Evolutionary conservation across 2,797 vertebrate genomes (phyloP), one percentile per base, ranked within the genome.

Genomic region (Setipinna tenuifilis): DNA sequence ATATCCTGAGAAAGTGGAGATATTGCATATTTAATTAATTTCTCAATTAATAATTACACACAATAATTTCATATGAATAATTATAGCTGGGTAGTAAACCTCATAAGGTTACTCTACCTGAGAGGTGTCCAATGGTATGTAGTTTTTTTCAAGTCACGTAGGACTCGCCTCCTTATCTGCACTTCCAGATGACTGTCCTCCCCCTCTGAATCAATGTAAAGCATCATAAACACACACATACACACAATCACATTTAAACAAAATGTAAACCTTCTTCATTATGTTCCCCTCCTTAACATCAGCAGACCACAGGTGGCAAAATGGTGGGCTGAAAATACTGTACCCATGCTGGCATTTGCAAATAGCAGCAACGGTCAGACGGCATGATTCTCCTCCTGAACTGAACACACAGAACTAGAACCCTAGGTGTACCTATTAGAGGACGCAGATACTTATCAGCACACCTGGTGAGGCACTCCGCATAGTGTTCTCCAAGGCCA

Each of bases 61-160:
- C 35, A 41, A 41, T 41, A 59, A 19, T 17, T 59, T 19, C 17
- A 19, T 6, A 11, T 2, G 61, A 3, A n/a, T 9, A 25, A 62
- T 25, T 25, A 25, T 10, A 65, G 12, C 23, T 25, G n/a, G 61
- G 23, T 25, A 23, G 5, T 23, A 9, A 68, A n/a, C 84, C 57
- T 87, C 83, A 19, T 2, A 0, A 46, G 7, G 44, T 44, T 21
- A 25, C 7, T 3, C 86, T 94, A 98, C 97, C 95, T 97, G 82
- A 97, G 71, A 3, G 94, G 58, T 85, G 94, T 95, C 96, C 97
- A 98, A 87, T 92, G 96, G 90, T 97, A 97, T 0, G 94, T 96
- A 9, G 94, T 95, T 91, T 87, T 96, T 87, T 88, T 95, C 82
- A 98, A 92, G 85, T 95, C 90, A 19, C 59, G 92, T 21, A 98